Evolutionary conservation across 2,888 invertebrate species (phyloP).

Genomic region (Limnephilus auricula): DNA sequence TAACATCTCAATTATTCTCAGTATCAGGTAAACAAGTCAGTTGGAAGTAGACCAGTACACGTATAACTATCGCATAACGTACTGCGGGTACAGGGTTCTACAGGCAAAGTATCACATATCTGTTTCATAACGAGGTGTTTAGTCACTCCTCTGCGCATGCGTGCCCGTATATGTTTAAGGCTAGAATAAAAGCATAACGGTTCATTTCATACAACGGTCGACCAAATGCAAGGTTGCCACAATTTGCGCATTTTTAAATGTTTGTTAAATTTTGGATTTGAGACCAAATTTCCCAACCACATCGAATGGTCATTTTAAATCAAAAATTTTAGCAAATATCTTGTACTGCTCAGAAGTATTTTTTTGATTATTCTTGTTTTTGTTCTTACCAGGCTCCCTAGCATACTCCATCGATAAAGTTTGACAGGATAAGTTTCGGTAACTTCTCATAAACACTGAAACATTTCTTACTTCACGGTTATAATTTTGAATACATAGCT

Average conservation of each 20-base stretch:
- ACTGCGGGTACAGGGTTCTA: background rate
- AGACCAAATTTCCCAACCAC: no score
- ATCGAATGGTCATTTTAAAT: no score
- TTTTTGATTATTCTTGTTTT: no score
- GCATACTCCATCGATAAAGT: no score
- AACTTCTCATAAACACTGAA: no score
- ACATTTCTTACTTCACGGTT: no score
- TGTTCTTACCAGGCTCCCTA: no score
- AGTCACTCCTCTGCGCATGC: constrained; percentile 14
- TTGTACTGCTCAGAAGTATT: no score
- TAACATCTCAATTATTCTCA: background rate
- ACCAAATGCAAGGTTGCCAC: background rate
- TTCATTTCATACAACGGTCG: constrained; percentile 23
- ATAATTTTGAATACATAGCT: no score
- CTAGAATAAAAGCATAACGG: constrained; percentile 39
- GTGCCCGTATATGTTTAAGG: constrained; percentile 40
- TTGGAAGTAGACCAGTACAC: background rate
- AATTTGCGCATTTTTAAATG: background rate
- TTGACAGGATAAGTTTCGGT: no score
- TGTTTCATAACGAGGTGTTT: constrained; percentile 43
- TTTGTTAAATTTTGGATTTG: background rate
- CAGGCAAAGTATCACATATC: background rate
- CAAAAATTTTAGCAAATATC: no score
- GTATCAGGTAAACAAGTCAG: background rate
- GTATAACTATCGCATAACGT: background rate